Evolutionary conservation across 1,140 invertebrate genomes (phyloP).

Genomic region (Cephus cinctus): DNA sequence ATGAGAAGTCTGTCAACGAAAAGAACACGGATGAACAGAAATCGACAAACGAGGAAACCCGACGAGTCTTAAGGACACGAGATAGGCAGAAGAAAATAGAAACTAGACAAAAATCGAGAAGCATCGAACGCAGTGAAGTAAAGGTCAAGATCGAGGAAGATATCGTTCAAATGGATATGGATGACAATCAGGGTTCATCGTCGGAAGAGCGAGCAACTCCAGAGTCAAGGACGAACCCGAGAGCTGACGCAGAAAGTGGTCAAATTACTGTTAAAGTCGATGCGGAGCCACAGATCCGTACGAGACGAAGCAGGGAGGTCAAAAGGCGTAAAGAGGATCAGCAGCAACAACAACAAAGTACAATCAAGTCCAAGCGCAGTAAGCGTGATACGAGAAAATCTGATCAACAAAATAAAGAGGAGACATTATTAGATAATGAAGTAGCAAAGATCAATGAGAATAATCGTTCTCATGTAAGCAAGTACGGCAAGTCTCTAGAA

Average conservation of each 20-base stretch:
- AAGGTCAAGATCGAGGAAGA: slow-evolving; percentile 2
- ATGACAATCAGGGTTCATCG: neutral
- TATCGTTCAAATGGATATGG: slow-evolving; percentile 10
- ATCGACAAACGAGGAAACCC: slow-evolving; percentile 30
- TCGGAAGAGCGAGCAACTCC: neutral
- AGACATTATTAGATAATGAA: slow-evolving; percentile 49
- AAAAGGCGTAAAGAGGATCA: slow-evolving; percentile 42
- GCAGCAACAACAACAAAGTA: slow-evolving; percentile 12
- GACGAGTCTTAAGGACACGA: slow-evolving; percentile 37
- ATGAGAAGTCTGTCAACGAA: neutral
- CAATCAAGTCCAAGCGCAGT: slow-evolving; percentile 32
- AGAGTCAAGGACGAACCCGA: neutral
- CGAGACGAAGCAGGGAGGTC: slow-evolving; percentile 37
- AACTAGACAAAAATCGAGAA: slow-evolving; percentile 16
- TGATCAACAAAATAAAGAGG: slow-evolving; percentile 52
- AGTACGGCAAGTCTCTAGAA: slow-evolving; percentile 22
- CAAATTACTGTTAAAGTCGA: slow-evolving; percentile 18
- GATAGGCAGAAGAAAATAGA: slow-evolving; percentile 40
- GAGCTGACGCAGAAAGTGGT: slow-evolving; percentile 3
- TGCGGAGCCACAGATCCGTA: slow-evolving; percentile 33
- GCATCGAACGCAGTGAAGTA: neutral
- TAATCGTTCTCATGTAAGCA: slow-evolving; percentile 24
- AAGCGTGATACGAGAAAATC: slow-evolving; percentile 40
- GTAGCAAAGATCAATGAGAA: slow-evolving; percentile 53
- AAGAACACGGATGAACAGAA: slow-evolving; percentile 21